These are phyloP conservation scores for Hydra vulgaris DNA, from an alignment of 30 jellyfish, hydroid and myxozoan species.

Conservation along the genomic window DNA sequence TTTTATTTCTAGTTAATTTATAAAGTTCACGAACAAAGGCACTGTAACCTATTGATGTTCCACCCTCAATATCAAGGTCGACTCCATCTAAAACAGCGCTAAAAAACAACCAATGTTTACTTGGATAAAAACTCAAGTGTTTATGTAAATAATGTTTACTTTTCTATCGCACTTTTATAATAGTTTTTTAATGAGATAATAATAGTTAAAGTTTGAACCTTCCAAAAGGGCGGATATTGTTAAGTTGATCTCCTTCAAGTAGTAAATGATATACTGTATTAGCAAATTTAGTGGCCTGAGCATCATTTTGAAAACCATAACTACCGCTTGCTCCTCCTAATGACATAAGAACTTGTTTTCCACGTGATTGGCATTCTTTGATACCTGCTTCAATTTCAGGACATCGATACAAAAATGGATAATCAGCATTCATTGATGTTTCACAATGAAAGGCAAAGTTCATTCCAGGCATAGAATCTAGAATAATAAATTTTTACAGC, in stretches of 20 bases:
- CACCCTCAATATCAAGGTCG: constrained; percentile 64
- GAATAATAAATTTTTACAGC: neutral
- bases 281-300: constrained; percentile 39
- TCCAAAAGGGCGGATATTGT: constrained; percentile 52
- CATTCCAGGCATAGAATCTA: constrained; percentile 43
- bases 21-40: constrained; percentile 39
- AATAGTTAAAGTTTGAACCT: constrained; percentile 11
- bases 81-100: constrained; percentile 60
- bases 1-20: constrained; percentile 1
- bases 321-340: constrained; percentile 64
- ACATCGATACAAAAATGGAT: constrained; percentile 52
- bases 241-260: constrained; percentile 39
- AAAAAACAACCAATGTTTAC: no score
- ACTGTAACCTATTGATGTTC: constrained; percentile 41
- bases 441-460: constrained; percentile 60
- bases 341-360: constrained; percentile 44
- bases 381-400: constrained; percentile 52
- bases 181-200: neutral
- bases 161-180: neutral
- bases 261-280: constrained; percentile 38
- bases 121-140: no score
- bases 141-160: no score
- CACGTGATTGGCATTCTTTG: constrained; percentile 45
- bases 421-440: constrained; percentile 33
- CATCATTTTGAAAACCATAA: constrained; percentile 39